phyloP scores from a whole-genome alignment of 37 sponge, comb jelly and placozoan species.

The Eunapius fragilis region DNA sequence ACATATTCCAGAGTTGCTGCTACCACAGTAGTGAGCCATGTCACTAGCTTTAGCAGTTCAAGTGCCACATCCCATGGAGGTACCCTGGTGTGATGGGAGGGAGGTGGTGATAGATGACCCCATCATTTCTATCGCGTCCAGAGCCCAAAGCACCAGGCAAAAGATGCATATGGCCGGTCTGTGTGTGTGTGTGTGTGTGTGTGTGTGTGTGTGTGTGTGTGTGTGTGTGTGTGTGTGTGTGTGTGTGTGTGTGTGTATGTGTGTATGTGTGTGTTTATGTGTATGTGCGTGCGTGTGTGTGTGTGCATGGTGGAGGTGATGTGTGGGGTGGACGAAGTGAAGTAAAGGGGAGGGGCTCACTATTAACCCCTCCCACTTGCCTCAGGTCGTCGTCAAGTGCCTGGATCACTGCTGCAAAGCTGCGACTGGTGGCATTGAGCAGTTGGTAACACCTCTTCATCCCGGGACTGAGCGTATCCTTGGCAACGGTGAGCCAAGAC shows the following conservation, averaged over 20 bases:
- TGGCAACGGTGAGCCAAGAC: too few relatives aligned
- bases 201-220: background rate
- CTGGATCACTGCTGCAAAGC: slow-evolving; percentile 91
- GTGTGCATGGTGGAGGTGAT: background rate
- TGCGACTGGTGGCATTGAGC: slow-evolving; percentile 79
- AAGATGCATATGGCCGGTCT: slow-evolving; percentile 84
- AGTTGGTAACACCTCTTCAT: slow-evolving; percentile 77
- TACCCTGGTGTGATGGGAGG: too few relatives aligned
- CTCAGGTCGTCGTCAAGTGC: slow-evolving; percentile 82
- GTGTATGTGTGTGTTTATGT: slow-evolving; percentile 12
- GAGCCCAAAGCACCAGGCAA: slow-evolving; percentile 87
- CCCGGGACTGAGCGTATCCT: slow-evolving; percentile 35
- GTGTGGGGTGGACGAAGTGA: background rate
- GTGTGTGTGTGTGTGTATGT: slow-evolving; percentile 19
- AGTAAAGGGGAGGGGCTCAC: background rate
- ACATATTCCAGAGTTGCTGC: too few relatives aligned
- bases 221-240: slow-evolving; percentile 11
- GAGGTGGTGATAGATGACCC: too few relatives aligned
- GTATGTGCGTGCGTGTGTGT: too few relatives aligned
- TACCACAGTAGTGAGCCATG: too few relatives aligned
- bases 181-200: background rate
- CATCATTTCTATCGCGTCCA: slow-evolving; percentile 92
- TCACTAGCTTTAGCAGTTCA: too few relatives aligned
- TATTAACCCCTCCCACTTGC: slow-evolving; percentile 25
- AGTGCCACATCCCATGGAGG: too few relatives aligned